Percentiles rank a stretch among this genome's conserved stretches.
phyloP scores from a whole-genome alignment of 2,113 vertebrate genomes.

The Istiophorus platypterus region DNA sequence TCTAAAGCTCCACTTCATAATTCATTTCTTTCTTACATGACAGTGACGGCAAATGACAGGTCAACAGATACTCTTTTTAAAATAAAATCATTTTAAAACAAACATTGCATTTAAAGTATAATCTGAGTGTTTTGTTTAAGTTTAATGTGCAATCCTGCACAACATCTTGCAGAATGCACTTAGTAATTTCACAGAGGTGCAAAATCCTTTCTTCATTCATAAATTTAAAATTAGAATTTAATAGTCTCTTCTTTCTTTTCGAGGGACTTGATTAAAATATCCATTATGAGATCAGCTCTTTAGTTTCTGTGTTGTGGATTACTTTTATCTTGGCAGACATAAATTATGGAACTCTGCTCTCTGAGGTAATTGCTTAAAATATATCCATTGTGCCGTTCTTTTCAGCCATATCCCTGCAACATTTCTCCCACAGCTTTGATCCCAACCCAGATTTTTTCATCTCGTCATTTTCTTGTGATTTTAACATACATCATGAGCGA shows the following conservation, averaged over 20 bases:
- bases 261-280: constrained; percentile 85
- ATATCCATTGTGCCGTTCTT: constrained; percentile 80
- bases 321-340: constrained; percentile 84
- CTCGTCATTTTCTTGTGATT: constrained; percentile 55
- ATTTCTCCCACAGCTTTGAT: constrained; percentile 71
- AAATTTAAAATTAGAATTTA: constrained; percentile 85
- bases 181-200: constrained; percentile 73
- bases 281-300: constrained; percentile 85
- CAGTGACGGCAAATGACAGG: constrained; percentile 6
- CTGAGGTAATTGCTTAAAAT: constrained; percentile 85
- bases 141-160: constrained; percentile 69
- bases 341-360: constrained; percentile 83
- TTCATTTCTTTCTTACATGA: constrained; percentile 13
- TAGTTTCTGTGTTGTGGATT: constrained; percentile 85
- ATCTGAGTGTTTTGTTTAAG: constrained; percentile 53
- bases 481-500: constrained; percentile 13
- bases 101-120: constrained; percentile 25
- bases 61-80: constrained; percentile 15
- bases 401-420: constrained; percentile 69
- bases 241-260: constrained; percentile 81
- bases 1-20: background rate
- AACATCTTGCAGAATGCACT: constrained; percentile 67
- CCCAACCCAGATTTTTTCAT: constrained; percentile 51
- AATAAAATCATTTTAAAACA: constrained; percentile 18
- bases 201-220: constrained; percentile 79